Evolutionary conservation across 2,797 vertebrate genomes (phyloP).

Genomic region (Falco naumanni): DNA sequence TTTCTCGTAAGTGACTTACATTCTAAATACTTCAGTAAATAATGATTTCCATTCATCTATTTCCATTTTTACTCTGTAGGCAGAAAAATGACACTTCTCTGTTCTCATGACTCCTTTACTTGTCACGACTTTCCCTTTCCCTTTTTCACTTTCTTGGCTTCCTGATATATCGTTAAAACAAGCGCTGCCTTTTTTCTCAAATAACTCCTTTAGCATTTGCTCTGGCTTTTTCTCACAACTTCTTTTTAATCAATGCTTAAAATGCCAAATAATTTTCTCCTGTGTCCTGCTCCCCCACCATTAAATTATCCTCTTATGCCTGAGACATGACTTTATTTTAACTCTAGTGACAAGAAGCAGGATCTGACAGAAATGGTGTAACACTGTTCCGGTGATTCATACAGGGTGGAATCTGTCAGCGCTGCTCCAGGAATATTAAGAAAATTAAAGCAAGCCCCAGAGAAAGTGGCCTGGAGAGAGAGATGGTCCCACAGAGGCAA

Average conservation of each 20-base stretch:
- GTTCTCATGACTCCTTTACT: background rate
- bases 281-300: background rate
- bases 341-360: background rate
- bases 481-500: background rate
- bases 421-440: background rate
- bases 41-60: background rate
- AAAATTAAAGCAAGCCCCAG: background rate
- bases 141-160: background rate
- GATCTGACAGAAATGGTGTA: background rate
- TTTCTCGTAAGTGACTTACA: background rate
- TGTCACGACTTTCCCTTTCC: background rate
- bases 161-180: fast-evolving
- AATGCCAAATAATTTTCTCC: background rate
- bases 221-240: fast-evolving
- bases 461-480: background rate
- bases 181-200: background rate
- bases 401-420: background rate
- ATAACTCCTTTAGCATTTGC: background rate
- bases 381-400: background rate
- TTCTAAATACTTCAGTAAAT: background rate
- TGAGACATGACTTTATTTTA: background rate
- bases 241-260: background rate
- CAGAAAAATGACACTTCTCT: background rate
- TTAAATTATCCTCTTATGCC: background rate
- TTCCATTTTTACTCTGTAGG: background rate